Evolutionary conservation across 2,113 vertebrate species (phyloP).

Genomic region (Solenodon paradoxus): DNA sequence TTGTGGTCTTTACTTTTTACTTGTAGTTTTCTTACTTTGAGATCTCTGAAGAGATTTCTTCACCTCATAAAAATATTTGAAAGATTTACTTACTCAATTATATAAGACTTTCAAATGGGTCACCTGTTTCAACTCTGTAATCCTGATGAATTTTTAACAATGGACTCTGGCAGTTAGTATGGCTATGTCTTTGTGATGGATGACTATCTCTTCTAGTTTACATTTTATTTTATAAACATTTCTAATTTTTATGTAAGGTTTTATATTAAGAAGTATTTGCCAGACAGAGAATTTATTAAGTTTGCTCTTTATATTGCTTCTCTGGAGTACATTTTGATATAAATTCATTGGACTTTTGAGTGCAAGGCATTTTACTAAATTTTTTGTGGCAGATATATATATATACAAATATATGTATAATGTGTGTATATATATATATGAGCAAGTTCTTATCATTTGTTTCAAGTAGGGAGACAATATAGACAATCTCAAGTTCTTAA

Average conservation of each 20-base stretch:
- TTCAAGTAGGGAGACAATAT: not conserved
- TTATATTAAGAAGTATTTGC: not conserved
- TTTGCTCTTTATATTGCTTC: not conserved
- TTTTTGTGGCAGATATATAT: not conserved
- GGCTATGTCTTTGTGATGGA: not conserved
- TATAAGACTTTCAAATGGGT: slow-evolving; percentile 14
- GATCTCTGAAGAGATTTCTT: not conserved
- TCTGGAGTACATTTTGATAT: not conserved
- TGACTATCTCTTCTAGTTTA: not conserved
- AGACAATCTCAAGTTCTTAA: not conserved
- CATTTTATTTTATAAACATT: not conserved
- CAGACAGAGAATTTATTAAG: not conserved
- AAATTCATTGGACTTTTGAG: not conserved
- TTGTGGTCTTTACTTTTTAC: slow-evolving; percentile 11
- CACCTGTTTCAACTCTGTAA: slow-evolving; percentile 4
- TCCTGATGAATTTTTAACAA: not conserved
- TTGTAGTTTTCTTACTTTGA: not conserved
- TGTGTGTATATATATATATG: too few relatives aligned
- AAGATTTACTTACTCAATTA: not conserved
- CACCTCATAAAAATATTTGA: not conserved
- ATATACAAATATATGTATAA: too few relatives aligned
- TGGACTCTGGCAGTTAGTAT: not conserved
- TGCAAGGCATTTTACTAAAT: not conserved
- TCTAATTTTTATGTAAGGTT: not conserved
- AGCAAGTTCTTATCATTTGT: not conserved